phyloP scores from a whole-genome alignment of 37 sponge, comb jelly and placozoan genomes.

The Tethya wilhelma region DNA sequence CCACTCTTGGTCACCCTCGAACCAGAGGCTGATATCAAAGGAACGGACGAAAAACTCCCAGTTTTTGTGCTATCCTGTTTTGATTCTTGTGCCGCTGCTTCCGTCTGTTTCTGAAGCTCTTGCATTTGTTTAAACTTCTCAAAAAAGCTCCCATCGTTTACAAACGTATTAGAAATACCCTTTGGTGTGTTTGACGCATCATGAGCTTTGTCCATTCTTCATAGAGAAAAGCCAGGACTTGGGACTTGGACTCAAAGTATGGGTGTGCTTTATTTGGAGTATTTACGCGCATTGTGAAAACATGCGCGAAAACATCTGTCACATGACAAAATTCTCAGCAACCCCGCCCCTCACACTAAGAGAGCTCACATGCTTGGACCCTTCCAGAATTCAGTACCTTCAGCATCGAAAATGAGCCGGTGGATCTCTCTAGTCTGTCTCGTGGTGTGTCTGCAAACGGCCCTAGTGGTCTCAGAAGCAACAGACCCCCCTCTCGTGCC shows the following conservation, averaged over 20 bases:
- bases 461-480: too few species aligned
- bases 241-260: neutral
- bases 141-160: conserved; percentile 92
- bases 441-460: too few species aligned
- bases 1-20: neutral
- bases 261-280: neutral
- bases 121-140: conserved; percentile 80
- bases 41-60: neutral
- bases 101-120: conserved; percentile 33
- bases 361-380: too few species aligned
- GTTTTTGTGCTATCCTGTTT: neutral
- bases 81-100: neutral
- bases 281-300: neutral
- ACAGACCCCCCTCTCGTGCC: neutral
- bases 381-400: too few species aligned
- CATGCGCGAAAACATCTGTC: neutral
- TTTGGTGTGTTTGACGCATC: neutral
- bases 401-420: too few species aligned
- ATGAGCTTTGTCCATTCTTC: neutral
- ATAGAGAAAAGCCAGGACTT: too few species aligned
- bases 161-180: conserved; percentile 41
- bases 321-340: too few species aligned
- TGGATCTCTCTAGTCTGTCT: too few species aligned
- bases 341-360: too few species aligned
- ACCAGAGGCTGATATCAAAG: neutral